Conservation (phyloP, 2,797 vertebrate species). For the Poecilia gillii region DNA sequence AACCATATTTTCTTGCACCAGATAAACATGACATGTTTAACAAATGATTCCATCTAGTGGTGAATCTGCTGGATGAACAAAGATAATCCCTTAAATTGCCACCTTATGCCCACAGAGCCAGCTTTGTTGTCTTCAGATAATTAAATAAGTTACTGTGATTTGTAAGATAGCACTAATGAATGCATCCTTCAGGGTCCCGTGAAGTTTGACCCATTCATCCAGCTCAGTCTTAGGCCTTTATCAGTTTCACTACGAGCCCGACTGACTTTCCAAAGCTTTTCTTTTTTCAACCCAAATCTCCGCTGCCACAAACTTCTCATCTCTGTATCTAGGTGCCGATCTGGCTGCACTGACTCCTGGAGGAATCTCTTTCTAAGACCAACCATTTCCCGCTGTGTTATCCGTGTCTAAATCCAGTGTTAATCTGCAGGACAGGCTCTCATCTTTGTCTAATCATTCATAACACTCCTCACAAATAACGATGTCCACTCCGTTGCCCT, state of each 20-base stretch:
- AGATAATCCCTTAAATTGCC: not conserved
- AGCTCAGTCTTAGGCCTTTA: not conserved
- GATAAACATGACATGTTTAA: not conserved
- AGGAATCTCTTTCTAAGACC: slow-evolving; percentile 25
- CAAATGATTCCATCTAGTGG: not conserved
- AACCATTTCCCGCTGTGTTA: slow-evolving; percentile 24
- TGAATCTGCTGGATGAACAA: not conserved
- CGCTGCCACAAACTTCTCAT: slow-evolving; percentile 3
- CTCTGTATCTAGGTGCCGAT: slow-evolving; percentile 2
- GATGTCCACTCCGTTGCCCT: slow-evolving; percentile 5
- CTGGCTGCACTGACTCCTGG: slow-evolving; percentile 9
- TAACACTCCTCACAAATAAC: slow-evolving; percentile 53
- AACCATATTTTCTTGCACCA: not conserved
- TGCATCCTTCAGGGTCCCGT: not conserved
- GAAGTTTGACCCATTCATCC: slow-evolving; percentile 6
- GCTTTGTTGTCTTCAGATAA: slow-evolving; percentile 4
- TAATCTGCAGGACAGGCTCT: slow-evolving; percentile 33
- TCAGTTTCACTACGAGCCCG: not conserved
- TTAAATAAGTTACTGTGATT: slow-evolving; percentile 4
- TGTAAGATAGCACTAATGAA: not conserved
- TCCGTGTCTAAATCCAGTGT: slow-evolving; percentile 49
- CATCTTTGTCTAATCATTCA: slow-evolving; percentile 67
- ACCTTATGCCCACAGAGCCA: not conserved
- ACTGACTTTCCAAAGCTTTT: not conserved
- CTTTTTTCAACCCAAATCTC: not conserved